Evolutionary conservation across 2,113 vertebrate species (phyloP), one percentile per base, ranked within the genome.

Genomic region (Sceloporus tristichus): DNA sequence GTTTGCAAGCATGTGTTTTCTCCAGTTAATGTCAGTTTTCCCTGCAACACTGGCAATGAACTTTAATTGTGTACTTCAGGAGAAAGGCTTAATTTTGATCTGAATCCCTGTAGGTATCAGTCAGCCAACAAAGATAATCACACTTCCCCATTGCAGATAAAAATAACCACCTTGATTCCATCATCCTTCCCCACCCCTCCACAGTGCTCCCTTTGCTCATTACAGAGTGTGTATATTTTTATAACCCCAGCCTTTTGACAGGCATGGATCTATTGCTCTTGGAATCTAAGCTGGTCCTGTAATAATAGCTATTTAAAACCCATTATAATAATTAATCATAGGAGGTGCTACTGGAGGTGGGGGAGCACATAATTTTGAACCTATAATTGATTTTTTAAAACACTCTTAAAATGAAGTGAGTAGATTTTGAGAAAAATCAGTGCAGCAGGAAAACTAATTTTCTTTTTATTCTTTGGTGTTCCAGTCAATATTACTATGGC

Each of bases 71-170:
- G 91, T 94, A 85, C 92, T 96, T 95, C 95, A 93, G 94, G 90
- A 93, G 92, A 93, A 95, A 94, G 93, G 95, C 94, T 96, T 96
- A 95, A 97, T 96, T 96, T 95, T 95, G 93, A 95, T 93, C 91
- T 92, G 90, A 95, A 91, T 96, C 95, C 89, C 94, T 96, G 96
- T 91, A 94, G 95, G 95, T 96, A 96, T 93, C 92, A 96, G 95
- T 94, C 93, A 96, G 92, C 94, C 0, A 14, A 92, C 93, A 91
- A 91, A 95, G 84, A 93, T 94, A 96, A 97, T 97, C 95, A 92
- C 78, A 94, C 92, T 68, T 93, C 94, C 90, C 88, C 27, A 14
- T 74, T 94, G 94, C 91, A 95, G 93, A 93, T 91, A 95, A 96
- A 96, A 95, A 95, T 93, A 95, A 86, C 91, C 77, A 93, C 94